Evolutionary conservation across 2,888 invertebrate species (phyloP).

Genomic region (Muscina levida): DNA sequence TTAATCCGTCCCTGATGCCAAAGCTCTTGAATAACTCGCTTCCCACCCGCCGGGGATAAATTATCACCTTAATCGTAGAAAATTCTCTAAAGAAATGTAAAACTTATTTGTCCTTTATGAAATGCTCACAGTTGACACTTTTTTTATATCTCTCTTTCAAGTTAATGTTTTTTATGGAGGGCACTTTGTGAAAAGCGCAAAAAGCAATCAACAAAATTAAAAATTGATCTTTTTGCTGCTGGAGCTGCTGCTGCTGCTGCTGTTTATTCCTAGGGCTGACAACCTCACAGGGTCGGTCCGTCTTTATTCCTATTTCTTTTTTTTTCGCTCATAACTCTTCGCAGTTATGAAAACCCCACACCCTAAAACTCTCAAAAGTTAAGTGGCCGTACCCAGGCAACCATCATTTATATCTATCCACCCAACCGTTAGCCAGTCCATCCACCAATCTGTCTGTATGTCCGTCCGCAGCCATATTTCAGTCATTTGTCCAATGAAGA

Average conservation of each 20-base stretch:
- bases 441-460: constrained; percentile 4
- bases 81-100: constrained; percentile 49
- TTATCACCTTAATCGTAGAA: not conserved
- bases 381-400: not conserved
- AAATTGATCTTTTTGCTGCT: not conserved
- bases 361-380: not conserved
- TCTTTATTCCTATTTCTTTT: not conserved
- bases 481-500: constrained; percentile 50
- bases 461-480: constrained; percentile 27
- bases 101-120: constrained; percentile 32
- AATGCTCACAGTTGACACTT: not conserved
- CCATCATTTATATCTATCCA: not conserved
- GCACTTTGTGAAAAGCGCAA: constrained; percentile 13
- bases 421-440: not conserved
- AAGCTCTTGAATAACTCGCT: not conserved
- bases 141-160: not conserved
- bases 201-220: constrained; percentile 32
- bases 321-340: too few species aligned
- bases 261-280: not conserved
- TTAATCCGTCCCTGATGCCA: too few species aligned
- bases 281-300: not conserved
- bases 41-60: not conserved
- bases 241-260: not conserved
- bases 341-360: too few species aligned
- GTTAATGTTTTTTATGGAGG: constrained; percentile 1